Evolutionary conservation across 1,140 invertebrate genomes (phyloP).

Genomic region (Macrocentrus cingulum): DNA sequence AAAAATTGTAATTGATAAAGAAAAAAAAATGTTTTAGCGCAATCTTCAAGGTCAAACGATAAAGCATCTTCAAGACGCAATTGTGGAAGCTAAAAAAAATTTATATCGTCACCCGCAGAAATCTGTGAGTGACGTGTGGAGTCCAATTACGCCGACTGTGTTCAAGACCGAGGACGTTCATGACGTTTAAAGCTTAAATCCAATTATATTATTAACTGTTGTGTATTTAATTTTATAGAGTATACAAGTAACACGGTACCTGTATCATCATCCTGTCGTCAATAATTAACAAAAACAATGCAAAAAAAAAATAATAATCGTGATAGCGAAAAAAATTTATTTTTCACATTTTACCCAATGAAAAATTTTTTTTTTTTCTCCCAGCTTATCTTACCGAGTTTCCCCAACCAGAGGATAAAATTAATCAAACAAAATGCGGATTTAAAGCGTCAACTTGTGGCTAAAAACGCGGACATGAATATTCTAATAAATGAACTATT

Average conservation of each 20-base stretch:
- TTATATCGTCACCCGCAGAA: slow-evolving; percentile 51
- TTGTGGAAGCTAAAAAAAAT: slow-evolving; percentile 51
- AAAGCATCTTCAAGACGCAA: slow-evolving; percentile 49
- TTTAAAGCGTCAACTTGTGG: too few relatives aligned
- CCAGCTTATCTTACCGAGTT: too few relatives aligned
- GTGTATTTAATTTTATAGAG: slow-evolving; percentile 10
- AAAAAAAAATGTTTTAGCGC: slow-evolving; percentile 36
- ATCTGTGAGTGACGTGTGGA: slow-evolving; percentile 50
- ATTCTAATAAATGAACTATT: slow-evolving; percentile 2
- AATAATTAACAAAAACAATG: background rate
- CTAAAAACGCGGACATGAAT: too few relatives aligned
- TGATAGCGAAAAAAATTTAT: background rate
- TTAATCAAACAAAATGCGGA: too few relatives aligned
- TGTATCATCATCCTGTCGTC: slow-evolving; percentile 21
- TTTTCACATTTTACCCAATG: background rate
- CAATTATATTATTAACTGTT: slow-evolving; percentile 9
- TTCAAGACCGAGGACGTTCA: slow-evolving; percentile 55
- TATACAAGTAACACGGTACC: slow-evolving; percentile 18
- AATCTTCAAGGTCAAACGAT: slow-evolving; percentile 54
- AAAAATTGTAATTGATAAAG: too few relatives aligned
- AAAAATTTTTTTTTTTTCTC: too few relatives aligned
- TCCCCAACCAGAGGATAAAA: too few relatives aligned
- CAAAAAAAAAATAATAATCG: slow-evolving; percentile 16
- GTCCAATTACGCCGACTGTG: slow-evolving; percentile 46
- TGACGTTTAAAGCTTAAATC: slow-evolving; percentile 48